phyloP scores from a whole-genome alignment of 2,797 vertebrate genomes.

The Adrianichthys oophorus region DNA sequence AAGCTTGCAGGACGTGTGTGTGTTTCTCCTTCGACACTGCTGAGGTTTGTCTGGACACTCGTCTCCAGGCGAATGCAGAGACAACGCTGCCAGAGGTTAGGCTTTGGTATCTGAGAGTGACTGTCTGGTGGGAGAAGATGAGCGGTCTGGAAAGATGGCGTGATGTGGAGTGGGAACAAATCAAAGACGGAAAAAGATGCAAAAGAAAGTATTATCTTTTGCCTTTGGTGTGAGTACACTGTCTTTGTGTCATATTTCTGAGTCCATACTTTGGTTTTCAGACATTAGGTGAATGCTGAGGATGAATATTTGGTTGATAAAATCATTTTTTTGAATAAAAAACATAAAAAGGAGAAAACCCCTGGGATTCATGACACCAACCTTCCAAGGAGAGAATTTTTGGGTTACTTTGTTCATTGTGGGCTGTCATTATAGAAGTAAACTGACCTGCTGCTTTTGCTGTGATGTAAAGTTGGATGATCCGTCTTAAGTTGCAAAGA shows the following conservation, averaged over 20 bases:
- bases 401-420: background rate
- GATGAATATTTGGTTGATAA: background rate
- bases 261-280: conserved; percentile 12
- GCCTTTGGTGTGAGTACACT: conserved; percentile 24
- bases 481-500: conserved; percentile 44
- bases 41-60: conserved; percentile 76
- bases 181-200: conserved; percentile 50
- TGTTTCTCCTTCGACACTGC: conserved; percentile 60
- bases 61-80: conserved; percentile 69
- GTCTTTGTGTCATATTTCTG: conserved; percentile 16
- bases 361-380: background rate
- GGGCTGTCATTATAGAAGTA: conserved; percentile 1
- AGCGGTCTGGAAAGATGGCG: conserved; percentile 52
- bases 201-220: conserved; percentile 18
- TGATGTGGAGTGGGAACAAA: conserved; percentile 41
- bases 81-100: conserved; percentile 63
- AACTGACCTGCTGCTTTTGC: conserved; percentile 14
- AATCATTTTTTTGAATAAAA: background rate
- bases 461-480: conserved; percentile 17
- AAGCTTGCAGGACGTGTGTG: conserved; percentile 35
- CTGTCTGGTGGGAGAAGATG: conserved; percentile 58
- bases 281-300: background rate
- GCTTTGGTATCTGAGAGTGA: conserved; percentile 82
- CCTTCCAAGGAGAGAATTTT: no score
- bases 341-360: background rate